phyloP scores from a whole-genome alignment of 2,113 vertebrate genomes.

The Thunnus maccoyii region DNA sequence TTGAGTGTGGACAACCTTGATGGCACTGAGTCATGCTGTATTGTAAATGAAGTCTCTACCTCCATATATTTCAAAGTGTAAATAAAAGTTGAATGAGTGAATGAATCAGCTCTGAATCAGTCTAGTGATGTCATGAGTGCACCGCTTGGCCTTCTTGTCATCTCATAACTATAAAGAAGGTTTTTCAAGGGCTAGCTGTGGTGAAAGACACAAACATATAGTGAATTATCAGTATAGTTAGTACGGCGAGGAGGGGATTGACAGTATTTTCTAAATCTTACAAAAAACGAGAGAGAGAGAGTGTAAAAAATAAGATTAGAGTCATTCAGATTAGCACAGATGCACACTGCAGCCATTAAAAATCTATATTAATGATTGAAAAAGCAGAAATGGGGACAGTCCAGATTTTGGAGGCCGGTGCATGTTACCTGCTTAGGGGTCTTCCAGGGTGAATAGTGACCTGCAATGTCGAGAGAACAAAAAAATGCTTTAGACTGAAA shows the following conservation, averaged over 20 bases:
- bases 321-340: slow-evolving; percentile 31
- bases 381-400: slow-evolving; percentile 47
- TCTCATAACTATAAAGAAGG: slow-evolving; percentile 31
- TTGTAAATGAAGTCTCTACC: too few relatives aligned
- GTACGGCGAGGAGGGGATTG: slow-evolving; percentile 4
- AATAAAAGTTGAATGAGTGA: too few relatives aligned
- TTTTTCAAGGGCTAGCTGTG: slow-evolving; percentile 15
- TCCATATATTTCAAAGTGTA: too few relatives aligned
- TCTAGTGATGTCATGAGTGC: slow-evolving; percentile 38
- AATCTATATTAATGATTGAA: slow-evolving; percentile 38
- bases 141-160: slow-evolving; percentile 45
- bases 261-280: neutral
- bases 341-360: slow-evolving; percentile 44
- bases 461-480: slow-evolving; percentile 91
- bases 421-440: slow-evolving; percentile 96
- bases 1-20: slow-evolving; percentile 31
- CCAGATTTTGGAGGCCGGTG: slow-evolving; percentile 75
- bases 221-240: slow-evolving; percentile 55
- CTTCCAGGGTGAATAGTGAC: slow-evolving; percentile 99
- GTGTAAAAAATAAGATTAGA: neutral
- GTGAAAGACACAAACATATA: slow-evolving; percentile 1
- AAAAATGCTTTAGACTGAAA: slow-evolving; percentile 71
- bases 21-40: slow-evolving; percentile 23
- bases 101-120: slow-evolving; percentile 54
- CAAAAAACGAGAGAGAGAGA: neutral